A percentile compares a stretch with the other conserved stretches of the same genome.
Conservation (phyloP, 2,888 invertebrate species). For the Patella pellucida region DNA sequence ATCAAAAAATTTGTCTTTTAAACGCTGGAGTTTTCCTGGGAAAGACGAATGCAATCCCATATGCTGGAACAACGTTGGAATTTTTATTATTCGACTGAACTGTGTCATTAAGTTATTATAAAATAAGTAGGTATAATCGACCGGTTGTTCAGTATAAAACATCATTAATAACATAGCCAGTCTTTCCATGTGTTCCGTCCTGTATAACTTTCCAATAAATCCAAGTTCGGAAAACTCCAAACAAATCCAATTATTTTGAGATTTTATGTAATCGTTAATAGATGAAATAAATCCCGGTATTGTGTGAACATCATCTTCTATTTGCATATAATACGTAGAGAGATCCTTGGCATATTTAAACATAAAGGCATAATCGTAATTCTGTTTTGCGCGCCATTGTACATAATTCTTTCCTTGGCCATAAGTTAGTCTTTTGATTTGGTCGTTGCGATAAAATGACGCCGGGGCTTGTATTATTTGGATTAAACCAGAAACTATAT, state of each 20-base stretch:
- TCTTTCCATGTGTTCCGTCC: slow-evolving; percentile 40
- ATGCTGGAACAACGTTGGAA: slow-evolving; percentile 56
- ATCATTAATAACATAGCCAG: slow-evolving; percentile 59
- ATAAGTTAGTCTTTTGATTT: slow-evolving; percentile 30
- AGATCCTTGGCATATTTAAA: slow-evolving; percentile 64
- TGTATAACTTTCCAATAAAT: slow-evolving; percentile 57
- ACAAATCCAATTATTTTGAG: slow-evolving; percentile 47
- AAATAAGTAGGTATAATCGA: slow-evolving; percentile 49
- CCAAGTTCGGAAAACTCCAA: slow-evolving; percentile 59
- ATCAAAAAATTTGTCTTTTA: slow-evolving; percentile 51
- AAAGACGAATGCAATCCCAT: slow-evolving; percentile 51
- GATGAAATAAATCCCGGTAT: slow-evolving; percentile 61
- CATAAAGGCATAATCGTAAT: slow-evolving; percentile 70
- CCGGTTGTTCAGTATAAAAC: slow-evolving; percentile 54
- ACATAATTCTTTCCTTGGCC: slow-evolving; percentile 40
- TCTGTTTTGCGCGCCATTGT: slow-evolving; percentile 71
- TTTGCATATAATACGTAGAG: slow-evolving; percentile 68
- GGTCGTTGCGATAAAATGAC: slow-evolving; percentile 13
- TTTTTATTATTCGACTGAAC: slow-evolving; percentile 37
- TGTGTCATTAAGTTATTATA: slow-evolving; percentile 49
- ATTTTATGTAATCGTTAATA: slow-evolving; percentile 65
- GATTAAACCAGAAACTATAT: slow-evolving; percentile 55
- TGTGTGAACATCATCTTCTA: slow-evolving; percentile 70
- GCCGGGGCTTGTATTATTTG: slow-evolving; percentile 62
- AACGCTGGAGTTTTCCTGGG: slow-evolving; percentile 49